Evolutionary conservation across 1,140 invertebrate genomes (phyloP).

Genomic region (Matsumurasca onukii): DNA sequence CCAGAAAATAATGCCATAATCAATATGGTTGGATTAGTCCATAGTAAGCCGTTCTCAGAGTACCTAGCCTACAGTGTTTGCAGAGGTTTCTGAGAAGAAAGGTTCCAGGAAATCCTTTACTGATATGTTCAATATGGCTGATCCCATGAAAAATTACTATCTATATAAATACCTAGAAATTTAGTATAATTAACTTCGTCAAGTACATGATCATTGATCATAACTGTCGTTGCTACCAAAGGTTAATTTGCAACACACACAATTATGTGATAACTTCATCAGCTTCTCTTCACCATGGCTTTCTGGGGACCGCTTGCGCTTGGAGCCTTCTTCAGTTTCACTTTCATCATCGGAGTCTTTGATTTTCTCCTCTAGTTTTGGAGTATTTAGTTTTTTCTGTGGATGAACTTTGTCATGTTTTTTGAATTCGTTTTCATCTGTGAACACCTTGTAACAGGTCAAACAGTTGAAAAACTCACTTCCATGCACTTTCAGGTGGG

Average conservation of each 20-base stretch:
- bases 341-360: slow-evolving; percentile 34
- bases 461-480: slow-evolving; percentile 59
- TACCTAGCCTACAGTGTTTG: no score
- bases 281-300: slow-evolving; percentile 15
- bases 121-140: no score
- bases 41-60: no score
- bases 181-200: no score
- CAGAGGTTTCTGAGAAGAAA: no score
- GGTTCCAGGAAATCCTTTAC: no score
- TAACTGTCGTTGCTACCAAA: no score
- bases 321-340: slow-evolving; percentile 32
- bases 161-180: no score
- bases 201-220: no score
- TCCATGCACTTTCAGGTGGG: slow-evolving; percentile 61
- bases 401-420: slow-evolving; percentile 45
- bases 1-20: no score
- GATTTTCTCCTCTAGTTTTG: slow-evolving; percentile 33
- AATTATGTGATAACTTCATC: slow-evolving; percentile 14
- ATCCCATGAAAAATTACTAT: no score
- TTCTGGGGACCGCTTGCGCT: not conserved
- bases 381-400: slow-evolving; percentile 37
- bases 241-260: slow-evolving; percentile 4
- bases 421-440: slow-evolving; percentile 52
- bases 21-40: no score
- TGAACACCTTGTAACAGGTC: slow-evolving; percentile 59